Base-by-base conservation (phyloP, 2,797 vertebrate species). In the Micromesistius poutassou region DNA sequence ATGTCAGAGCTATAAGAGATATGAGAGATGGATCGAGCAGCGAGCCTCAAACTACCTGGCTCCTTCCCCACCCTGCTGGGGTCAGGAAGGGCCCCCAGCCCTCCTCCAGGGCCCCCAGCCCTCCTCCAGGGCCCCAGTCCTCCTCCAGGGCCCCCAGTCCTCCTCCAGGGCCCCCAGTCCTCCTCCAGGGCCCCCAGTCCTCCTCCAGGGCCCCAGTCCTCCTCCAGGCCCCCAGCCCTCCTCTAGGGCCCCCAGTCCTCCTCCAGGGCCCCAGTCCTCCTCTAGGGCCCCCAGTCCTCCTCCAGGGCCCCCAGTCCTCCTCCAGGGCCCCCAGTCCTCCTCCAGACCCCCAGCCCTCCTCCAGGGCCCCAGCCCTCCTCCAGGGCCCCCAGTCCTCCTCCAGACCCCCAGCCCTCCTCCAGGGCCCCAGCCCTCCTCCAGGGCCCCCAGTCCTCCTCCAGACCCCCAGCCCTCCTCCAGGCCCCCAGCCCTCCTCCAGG, bases 191-290 rank as follows among this genome's bases (percentile, higher is more conserved):
- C 85, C 81, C 87, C 82, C 78, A 87, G 91, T 90, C 87, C 83
- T 89, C 74, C 71, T 14, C 14, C 74, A 74, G 33, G 71, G 31
- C 76, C 78, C n/a, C n/a, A n/a, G n/a, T n/a, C n/a, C n/a, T n/a
- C n/a, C n/a, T n/a, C n/a, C n/a, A n/a, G 33, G 33, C 33, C 33
- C 33, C 31, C 80, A 80, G 80, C 77, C 75, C 73, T 73, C 86
- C 85, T 86, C 82, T 25, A 80, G 76, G 86, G 79, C 85, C 81
- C 87, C 82, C 78, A 87, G 91, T 90, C 87, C 83, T 89, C 74
- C 71, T 14, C 14, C 74, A 74, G 33, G 71, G 31, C 76, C 78
- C n/a, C n/a, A n/a, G n/a, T n/a, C n/a, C n/a, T n/a, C n/a, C n/a
- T n/a, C n/a, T n/a, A n/a, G n/a, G 33, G 33, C 33, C 33, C 33